Conservation (phyloP, 2,888 invertebrate genomes). For the Holacanthella duospinosa region DNA sequence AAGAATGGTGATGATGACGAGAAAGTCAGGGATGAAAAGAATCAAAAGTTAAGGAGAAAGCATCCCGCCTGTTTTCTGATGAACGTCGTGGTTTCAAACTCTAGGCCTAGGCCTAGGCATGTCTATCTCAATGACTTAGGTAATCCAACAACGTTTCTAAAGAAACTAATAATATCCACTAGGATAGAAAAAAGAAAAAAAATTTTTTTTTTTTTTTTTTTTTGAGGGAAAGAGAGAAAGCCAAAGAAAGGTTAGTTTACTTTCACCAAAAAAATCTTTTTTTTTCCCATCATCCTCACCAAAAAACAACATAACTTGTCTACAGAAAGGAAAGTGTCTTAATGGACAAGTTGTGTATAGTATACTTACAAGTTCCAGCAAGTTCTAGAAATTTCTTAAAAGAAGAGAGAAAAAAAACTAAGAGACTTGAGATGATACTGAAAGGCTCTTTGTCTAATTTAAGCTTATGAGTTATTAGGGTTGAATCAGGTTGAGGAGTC, state of each 20-base stretch:
- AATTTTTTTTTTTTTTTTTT: too few relatives aligned
- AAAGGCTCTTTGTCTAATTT: slow-evolving; percentile 11
- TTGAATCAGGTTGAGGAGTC: too few relatives aligned
- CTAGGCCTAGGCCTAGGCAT: too few relatives aligned
- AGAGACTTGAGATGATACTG: background rate
- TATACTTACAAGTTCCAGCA: background rate
- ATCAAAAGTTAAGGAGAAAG: background rate
- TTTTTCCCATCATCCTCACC: background rate
- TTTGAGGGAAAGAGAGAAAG: background rate
- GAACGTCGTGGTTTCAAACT: background rate
- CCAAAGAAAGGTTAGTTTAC: background rate
- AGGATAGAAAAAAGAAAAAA: background rate
- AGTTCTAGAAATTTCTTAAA: background rate
- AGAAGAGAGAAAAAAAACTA: background rate
- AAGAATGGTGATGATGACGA: slow-evolving; percentile 4
- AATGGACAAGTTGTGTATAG: slow-evolving; percentile 9
- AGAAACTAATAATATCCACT: too few relatives aligned
- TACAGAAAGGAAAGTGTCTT: background rate
- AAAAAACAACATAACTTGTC: background rate
- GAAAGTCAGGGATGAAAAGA: background rate
- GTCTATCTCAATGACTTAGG: too few relatives aligned
- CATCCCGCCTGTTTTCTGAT: background rate
- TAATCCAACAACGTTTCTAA: too few relatives aligned
- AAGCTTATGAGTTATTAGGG: slow-evolving; percentile 21
- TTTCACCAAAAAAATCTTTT: background rate